Conservation (phyloP, 2,113 vertebrate genomes). For the Addax nasomaculatus region DNA sequence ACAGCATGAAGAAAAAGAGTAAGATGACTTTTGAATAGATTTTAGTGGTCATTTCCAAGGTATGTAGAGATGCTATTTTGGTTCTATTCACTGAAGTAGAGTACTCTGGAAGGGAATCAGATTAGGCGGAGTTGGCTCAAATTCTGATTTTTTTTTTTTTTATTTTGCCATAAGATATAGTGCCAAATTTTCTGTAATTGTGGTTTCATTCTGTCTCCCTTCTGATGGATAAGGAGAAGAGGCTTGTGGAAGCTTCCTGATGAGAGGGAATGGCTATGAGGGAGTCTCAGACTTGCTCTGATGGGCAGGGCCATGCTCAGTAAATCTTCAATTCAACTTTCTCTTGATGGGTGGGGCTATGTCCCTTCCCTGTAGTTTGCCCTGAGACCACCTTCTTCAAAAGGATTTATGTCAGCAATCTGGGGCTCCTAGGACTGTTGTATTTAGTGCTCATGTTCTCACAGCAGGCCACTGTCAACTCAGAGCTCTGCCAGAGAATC, state of each 20-base stretch:
- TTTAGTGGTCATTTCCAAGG: neutral
- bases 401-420: neutral
- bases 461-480: neutral
- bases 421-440: neutral
- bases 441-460: neutral
- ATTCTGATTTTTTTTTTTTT: neutral
- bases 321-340: neutral
- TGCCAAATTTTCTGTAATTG: neutral
- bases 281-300: rapidly evolving
- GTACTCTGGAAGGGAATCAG: neutral
- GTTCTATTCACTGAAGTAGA: neutral
- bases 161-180: neutral
- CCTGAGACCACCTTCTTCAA: neutral
- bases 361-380: neutral
- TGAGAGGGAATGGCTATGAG: neutral
- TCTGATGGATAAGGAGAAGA: neutral
- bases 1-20: neutral
- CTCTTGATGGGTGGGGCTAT: neutral
- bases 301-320: neutral
- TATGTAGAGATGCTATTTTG: neutral
- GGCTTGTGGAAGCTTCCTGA: neutral
- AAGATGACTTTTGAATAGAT: neutral
- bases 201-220: neutral
- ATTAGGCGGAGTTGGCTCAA: neutral
- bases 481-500: neutral